These are phyloP conservation scores for Phrynocephalus versicolor DNA, from an alignment of 2,113 vertebrate genomes.

Conservation along the genomic window DNA sequence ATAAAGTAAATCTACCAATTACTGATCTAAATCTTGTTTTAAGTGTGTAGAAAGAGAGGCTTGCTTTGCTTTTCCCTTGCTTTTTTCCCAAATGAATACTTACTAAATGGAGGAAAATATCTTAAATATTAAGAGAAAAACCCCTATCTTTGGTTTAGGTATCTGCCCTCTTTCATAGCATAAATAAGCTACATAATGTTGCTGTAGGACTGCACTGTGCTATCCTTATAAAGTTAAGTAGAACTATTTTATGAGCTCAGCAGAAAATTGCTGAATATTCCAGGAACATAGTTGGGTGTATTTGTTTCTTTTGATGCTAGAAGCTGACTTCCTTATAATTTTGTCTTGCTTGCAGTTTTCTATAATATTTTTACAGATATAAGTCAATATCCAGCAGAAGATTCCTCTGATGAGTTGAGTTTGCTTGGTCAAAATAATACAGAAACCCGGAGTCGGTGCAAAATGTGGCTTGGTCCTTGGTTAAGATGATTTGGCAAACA, in stretches of 20 bases:
- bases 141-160: not conserved
- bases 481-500: too few species aligned
- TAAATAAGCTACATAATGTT: slow-evolving; percentile 15
- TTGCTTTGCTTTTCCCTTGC: not conserved
- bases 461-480: too few species aligned
- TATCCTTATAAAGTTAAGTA: slow-evolving; percentile 5
- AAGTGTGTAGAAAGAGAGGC: slow-evolving; percentile 35
- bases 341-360: not conserved
- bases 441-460: not conserved
- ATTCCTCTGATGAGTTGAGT: not conserved
- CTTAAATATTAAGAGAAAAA: not conserved
- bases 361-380: not conserved
- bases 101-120: not conserved
- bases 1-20: slow-evolving; percentile 21
- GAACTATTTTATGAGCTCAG: not conserved
- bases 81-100: not conserved
- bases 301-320: not conserved
- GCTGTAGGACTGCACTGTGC: not conserved
- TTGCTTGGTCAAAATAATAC: not conserved
- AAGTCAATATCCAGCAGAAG: not conserved
- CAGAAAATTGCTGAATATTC: not conserved
- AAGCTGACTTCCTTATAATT: not conserved
- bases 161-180: slow-evolving; percentile 22
- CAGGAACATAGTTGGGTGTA: too few species aligned
- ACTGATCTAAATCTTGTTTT: slow-evolving; percentile 28